These are phyloP conservation scores for Drosophila pectinifera DNA, from an alignment of 1,140 invertebrate genomes.

Conservation along the genomic window DNA sequence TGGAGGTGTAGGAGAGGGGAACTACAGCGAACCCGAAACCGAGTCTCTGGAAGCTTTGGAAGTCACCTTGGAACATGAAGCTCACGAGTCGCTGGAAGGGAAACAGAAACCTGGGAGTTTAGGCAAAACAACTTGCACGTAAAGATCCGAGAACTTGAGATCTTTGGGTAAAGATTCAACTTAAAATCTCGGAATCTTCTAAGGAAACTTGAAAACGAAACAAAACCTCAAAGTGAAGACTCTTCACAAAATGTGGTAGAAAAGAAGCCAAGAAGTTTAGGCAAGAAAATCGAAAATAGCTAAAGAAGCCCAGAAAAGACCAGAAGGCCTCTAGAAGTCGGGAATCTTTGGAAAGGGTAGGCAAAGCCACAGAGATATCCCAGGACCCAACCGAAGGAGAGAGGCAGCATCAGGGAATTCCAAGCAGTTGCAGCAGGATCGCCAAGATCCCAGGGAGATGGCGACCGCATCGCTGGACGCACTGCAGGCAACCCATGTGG, in stretches of 20 bases:
- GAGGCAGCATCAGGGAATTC: background rate
- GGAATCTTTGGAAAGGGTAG: background rate
- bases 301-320: background rate
- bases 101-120: background rate
- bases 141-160: background rate
- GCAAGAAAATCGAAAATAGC: too few species aligned
- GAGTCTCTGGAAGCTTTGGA: background rate
- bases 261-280: too few species aligned
- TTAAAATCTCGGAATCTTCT: too few species aligned
- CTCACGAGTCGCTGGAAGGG: background rate
- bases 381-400: background rate
- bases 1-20: background rate
- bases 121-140: background rate
- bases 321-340: too few species aligned
- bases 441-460: slow-evolving; percentile 40
- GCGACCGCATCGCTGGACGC: slow-evolving; percentile 60
- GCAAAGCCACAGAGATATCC: too few species aligned
- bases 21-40: background rate
- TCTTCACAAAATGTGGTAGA: background rate
- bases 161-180: too few species aligned
- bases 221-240: too few species aligned
- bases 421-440: background rate
- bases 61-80: slow-evolving; percentile 4
- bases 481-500: slow-evolving; percentile 56
- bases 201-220: too few species aligned